Evolutionary conservation across 2,113 vertebrate species (phyloP), one percentile per base, ranked within the genome.

Genomic region (Noturus placidus): DNA sequence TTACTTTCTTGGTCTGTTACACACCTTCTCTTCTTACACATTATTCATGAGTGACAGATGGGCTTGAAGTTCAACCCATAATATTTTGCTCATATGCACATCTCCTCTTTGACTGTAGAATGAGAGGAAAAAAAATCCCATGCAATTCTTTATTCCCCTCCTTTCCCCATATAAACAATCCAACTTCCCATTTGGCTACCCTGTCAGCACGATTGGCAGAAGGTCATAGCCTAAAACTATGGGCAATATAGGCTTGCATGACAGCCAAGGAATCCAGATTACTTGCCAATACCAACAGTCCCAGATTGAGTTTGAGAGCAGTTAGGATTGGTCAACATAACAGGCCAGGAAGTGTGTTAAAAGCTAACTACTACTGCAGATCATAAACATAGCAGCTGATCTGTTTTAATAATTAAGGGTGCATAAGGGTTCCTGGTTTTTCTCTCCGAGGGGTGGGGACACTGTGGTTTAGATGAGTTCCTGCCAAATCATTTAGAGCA

Each of bases 11-110:
- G 85, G n/a, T 42, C 13, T 89, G 25, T 74, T 52, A 61, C 79
- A 87, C 59, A 67, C 30, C 54, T 46, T 15, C 33, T 80, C 17
- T 83, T 22, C 14, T 50, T 89, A 38, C 57, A 67, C 38, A 89
- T 91, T 89, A 91, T 91, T 91, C 50, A 88, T 88, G 57, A 30
- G 50, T 86, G 77, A 70, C 72, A 33, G 70, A 74, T 77, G 57
- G 42, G 35, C 20, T 72, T 56, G 20, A 74, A 81, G 83, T 69
- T 63, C 15, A 42, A 14, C 70, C 86, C 72, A 83, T 90, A 85
- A 82, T 59, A 89, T 69, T 87, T 20, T 46, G 59, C 13, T 81
- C 30, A n/a, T 59, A 50, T 74, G 33, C 57, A 20, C 25, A 63
- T 80, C 59, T 25, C 59, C 33, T 85, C 35, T 57, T 20, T 54